Conservation (phyloP, 64 coral and sea anemone species). For the Cladopsammia gracilis region DNA sequence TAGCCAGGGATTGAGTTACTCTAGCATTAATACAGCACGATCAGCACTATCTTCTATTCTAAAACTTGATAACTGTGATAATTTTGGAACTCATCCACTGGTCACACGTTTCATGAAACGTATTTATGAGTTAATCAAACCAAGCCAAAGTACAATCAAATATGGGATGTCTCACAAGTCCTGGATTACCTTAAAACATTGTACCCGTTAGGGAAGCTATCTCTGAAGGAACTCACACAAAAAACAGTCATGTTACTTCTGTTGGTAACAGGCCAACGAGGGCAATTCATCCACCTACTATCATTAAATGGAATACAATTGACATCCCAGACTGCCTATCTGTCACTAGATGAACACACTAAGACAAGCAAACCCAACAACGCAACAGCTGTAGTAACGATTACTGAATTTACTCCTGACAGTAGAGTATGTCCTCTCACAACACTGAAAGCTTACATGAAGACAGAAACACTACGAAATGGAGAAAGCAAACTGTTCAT, state of each 20-base stretch:
- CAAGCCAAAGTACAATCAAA: constrained; percentile 62
- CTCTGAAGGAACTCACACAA: constrained; percentile 60
- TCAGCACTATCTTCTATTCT: constrained; percentile 70
- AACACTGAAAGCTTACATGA: constrained; percentile 29
- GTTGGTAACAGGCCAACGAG: constrained; percentile 50
- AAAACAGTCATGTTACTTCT: constrained; percentile 44
- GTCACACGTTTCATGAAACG: constrained; percentile 59
- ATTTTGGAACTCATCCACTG: constrained; percentile 60
- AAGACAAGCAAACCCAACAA: constrained; percentile 64
- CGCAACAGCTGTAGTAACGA: constrained; percentile 3
- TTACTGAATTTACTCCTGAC: constrained; percentile 57
- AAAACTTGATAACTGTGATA: constrained; percentile 42
- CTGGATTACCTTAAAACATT: constrained; percentile 60
- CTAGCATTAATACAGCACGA: constrained; percentile 69
- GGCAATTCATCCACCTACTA: constrained; percentile 55
- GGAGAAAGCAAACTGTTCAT: constrained; percentile 27
- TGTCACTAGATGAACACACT: constrained; percentile 58
- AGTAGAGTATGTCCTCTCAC: constrained; percentile 42
- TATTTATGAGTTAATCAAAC: constrained; percentile 42
- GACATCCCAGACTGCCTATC: constrained; percentile 26
- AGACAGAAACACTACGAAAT: neutral
- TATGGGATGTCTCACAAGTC: constrained; percentile 65
- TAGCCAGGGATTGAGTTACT: constrained; percentile 48
- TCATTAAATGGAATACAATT: constrained; percentile 45
- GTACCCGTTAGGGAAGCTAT: constrained; percentile 32